Evolutionary conservation across 2,113 vertebrate genomes (phyloP), one percentile per base, ranked within the genome.

Genomic region (Raja brachyura): DNA sequence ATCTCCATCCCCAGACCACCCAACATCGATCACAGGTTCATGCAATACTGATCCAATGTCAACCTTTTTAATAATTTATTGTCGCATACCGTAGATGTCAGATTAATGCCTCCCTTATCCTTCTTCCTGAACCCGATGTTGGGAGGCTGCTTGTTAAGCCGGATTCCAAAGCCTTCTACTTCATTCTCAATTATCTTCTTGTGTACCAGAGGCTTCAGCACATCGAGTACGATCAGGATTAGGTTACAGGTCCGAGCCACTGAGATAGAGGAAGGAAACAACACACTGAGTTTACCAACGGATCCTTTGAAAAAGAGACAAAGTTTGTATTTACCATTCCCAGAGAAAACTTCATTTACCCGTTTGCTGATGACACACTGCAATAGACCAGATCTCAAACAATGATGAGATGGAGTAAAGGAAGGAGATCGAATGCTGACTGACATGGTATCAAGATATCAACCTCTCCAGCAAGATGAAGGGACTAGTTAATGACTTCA

Each of bases 21-120:
- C 66, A 10, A 48, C 10, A n/a, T 25, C 2, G n/a, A 63, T 31
- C 83, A 88, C 54, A 63, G 61, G 1, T 73, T 73, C 20, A 10
- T 73, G 9, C 54, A 83, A 76, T 63, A 59, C 20, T 79, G 33
- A 77, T 77, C 22, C 14, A 31, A 33, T 77, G 39, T 79, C 93
- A 93, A 68, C 54, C 22, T 28, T 74, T 13, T 54, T 0, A 11
- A 54, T 75, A 33, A 63, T 63, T 78, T 54, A 1, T 63, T 81
- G 13, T 63, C 48, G 95, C 97, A 96, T 96, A 99, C 99, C 33
- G 98, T 99, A 54, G 97, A 97, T 1, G 99, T 99, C 93, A 99
- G 98, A 95, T 99, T 99, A 96, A 99, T 99, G 95, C 99, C 99
- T 93, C 99, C 99, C 96, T 99, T 99, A 96, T 99, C 99, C 96